phyloP scores from a whole-genome alignment of 2,113 vertebrate genomes.

The Puffinus mauretanicus region DNA sequence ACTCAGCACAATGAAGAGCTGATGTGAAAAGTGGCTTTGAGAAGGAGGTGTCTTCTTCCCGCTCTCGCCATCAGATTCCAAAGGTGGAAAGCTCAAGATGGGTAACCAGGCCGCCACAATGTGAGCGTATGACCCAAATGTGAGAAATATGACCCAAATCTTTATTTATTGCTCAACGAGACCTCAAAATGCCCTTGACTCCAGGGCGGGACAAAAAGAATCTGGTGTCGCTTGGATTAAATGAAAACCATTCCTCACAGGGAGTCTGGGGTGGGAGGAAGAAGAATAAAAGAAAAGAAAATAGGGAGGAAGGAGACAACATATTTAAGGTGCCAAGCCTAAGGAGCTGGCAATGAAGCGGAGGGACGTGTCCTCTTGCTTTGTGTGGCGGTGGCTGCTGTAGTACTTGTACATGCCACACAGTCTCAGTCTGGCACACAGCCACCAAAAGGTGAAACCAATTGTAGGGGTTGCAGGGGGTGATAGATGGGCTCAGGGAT shows the following conservation, averaged over 20 bases:
- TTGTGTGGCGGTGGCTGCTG: not conserved
- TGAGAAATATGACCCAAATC: not conserved
- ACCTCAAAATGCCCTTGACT: not conserved
- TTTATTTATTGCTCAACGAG: not conserved
- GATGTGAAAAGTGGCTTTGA: not conserved
- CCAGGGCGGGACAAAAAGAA: not conserved
- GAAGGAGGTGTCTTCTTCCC: not conserved
- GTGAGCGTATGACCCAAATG: not conserved
- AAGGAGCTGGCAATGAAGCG: not conserved
- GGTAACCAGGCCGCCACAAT: not conserved
- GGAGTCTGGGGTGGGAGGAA: not conserved
- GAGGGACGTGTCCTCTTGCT: not conserved
- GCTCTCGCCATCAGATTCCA: not conserved
- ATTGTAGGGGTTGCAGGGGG: not conserved
- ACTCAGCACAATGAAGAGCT: not conserved
- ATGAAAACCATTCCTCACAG: not conserved
- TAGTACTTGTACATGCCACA: not conserved
- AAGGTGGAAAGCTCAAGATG: not conserved
- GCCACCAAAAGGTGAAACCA: fast-evolving
- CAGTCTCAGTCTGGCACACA: not conserved
- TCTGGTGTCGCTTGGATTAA: not conserved
- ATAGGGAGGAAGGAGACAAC: not conserved
- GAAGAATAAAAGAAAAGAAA: not conserved
- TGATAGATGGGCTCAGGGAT: not conserved
- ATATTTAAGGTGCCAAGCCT: not conserved